Conservation (phyloP, 2,113 vertebrate genomes). For the Scomber japonicus region DNA sequence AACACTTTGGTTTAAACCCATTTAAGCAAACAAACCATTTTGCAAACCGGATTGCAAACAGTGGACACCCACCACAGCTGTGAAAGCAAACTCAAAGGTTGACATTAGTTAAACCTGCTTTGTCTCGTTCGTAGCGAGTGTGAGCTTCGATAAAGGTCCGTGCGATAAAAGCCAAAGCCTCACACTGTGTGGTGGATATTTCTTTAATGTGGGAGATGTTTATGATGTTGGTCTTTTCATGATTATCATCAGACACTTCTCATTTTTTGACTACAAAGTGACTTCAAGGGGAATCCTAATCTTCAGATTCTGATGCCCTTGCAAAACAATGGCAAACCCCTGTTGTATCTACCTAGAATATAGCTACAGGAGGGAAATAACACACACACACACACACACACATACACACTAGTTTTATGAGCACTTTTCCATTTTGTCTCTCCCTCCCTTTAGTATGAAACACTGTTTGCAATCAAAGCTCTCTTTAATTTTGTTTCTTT, state of each 20-base stretch:
- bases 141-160: slow-evolving; percentile 40
- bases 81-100: slow-evolving; percentile 4
- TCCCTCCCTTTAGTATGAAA: slow-evolving; percentile 82
- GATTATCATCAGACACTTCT: slow-evolving; percentile 32
- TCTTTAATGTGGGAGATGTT: slow-evolving; percentile 24
- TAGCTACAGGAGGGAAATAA: slow-evolving; percentile 51
- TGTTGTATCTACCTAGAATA: slow-evolving; percentile 40
- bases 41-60: slow-evolving; percentile 67
- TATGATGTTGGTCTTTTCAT: slow-evolving; percentile 4
- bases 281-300: slow-evolving; percentile 58
- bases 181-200: slow-evolving; percentile 35
- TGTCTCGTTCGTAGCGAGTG: background rate
- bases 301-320: slow-evolving; percentile 42
- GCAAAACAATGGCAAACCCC: slow-evolving; percentile 60
- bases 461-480: slow-evolving; percentile 85
- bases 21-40: slow-evolving; percentile 10
- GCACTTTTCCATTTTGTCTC: slow-evolving; percentile 83
- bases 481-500: slow-evolving; percentile 83
- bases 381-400: slow-evolving; percentile 44
- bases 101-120: background rate
- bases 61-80: slow-evolving; percentile 39
- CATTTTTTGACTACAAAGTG: slow-evolving; percentile 30
- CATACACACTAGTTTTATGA: slow-evolving; percentile 65
- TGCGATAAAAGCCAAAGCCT: slow-evolving; percentile 66
- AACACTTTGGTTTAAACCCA: slow-evolving; percentile 31